Percentiles rank a stretch among this genome's conserved stretches.
phyloP scores from a whole-genome alignment of 2,797 vertebrate genomes.

The Dermochelys coriacea region DNA sequence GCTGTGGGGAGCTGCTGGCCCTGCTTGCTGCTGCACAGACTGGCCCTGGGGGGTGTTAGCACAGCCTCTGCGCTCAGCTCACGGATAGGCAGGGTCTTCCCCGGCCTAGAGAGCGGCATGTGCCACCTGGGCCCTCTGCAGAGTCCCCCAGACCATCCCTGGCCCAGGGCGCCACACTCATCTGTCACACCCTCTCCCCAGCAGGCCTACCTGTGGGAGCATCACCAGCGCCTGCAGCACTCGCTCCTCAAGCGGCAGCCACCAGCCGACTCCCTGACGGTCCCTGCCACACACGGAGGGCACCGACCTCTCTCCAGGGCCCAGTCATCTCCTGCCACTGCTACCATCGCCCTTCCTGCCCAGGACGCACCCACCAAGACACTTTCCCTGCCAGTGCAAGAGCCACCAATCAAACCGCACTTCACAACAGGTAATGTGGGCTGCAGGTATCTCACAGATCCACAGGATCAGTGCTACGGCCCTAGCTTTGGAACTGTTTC shows the following conservation, averaged over 20 bases:
- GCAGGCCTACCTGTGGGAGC: slow-evolving; percentile 92
- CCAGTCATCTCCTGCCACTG: slow-evolving; percentile 93
- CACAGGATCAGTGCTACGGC: not conserved
- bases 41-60: not conserved
- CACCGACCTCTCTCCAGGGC: slow-evolving; percentile 92
- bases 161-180: accelerated
- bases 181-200: not conserved
- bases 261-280: slow-evolving; percentile 84
- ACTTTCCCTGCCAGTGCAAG: slow-evolving; percentile 83
- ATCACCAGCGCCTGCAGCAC: slow-evolving; percentile 90
- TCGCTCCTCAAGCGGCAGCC: slow-evolving; percentile 87
- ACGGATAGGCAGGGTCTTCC: not conserved
- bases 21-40: not conserved
- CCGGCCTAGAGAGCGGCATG: not conserved
- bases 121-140: not conserved
- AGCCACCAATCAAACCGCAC: slow-evolving; percentile 80
- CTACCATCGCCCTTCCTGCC: slow-evolving; percentile 87
- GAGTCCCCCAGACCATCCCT: not conserved
- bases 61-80: not conserved
- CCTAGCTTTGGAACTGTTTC: not conserved
- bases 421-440: slow-evolving; percentile 86
- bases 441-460: not conserved
- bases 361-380: slow-evolving; percentile 81
- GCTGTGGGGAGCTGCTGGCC: not conserved
- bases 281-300: slow-evolving; percentile 80